phyloP scores from a whole-genome alignment of 2,888 invertebrate species.

The Crocallis elinguaria region DNA sequence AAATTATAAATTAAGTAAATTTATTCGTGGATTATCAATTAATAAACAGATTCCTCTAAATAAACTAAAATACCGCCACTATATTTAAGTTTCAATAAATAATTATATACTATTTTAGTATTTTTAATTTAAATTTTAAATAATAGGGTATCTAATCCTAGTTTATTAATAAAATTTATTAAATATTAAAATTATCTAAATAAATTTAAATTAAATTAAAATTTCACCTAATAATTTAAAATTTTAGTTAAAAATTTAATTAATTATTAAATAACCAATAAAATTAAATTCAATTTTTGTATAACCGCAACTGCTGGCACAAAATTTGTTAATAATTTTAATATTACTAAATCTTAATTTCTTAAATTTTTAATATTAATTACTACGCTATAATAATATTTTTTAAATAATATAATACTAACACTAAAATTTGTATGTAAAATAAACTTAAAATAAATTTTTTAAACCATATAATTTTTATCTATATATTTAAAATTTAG shows the following conservation, averaged over 20 bases:
- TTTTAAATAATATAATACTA: constrained; percentile 75
- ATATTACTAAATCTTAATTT: constrained; percentile 86
- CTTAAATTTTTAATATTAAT: constrained; percentile 84
- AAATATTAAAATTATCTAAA: too few relatives aligned
- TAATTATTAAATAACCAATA: too few relatives aligned
- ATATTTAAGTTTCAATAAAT: constrained; percentile 87
- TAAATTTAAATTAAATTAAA: too few relatives aligned
- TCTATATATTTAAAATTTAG: too few relatives aligned
- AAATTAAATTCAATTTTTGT: constrained; percentile 85
- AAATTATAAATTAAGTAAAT: constrained; percentile 79
- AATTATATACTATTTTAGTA: constrained; percentile 84
- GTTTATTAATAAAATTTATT: constrained; percentile 80
- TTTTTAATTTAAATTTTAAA: constrained; percentile 78
- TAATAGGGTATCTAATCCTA: constrained; percentile 90
- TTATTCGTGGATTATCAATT: constrained; percentile 87
- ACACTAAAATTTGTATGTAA: too few relatives aligned
- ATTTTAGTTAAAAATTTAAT: too few relatives aligned
- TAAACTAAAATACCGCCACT: constrained; percentile 89
- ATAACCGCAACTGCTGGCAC: constrained; percentile 90
- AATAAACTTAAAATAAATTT: too few relatives aligned
- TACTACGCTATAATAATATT: constrained; percentile 63
- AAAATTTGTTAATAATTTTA: constrained; percentile 85
- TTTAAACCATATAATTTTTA: too few relatives aligned
- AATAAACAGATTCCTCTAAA: constrained; percentile 89
- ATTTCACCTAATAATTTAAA: too few relatives aligned